Base-by-base conservation (phyloP, 2,113 vertebrate genomes). In the Henicopernis longicauda region DNA sequence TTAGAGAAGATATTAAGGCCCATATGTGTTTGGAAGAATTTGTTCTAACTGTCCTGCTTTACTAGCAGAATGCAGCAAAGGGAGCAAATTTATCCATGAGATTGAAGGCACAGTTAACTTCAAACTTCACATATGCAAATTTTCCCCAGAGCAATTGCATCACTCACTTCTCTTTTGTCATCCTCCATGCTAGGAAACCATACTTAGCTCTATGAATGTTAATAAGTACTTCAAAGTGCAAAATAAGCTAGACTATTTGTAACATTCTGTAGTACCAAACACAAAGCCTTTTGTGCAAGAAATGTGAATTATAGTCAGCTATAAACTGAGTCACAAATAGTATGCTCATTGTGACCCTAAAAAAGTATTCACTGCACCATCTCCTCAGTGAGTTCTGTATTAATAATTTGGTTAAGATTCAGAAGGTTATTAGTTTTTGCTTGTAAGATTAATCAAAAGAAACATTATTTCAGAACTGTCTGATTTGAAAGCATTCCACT, bases 301-400 rank as follows among this genome's bases (percentile, higher is more conserved):
- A 69, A 76, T 29, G 3, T 11, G 6, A 74, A 38, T 50, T 67
- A 50, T 3, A 55, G 45, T 40, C 23, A 72, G 7, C 40, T 69
- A 21, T 49, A 17, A 79, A 61, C 13, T 25, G 6, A 32, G n/a
- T 45, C 67, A 62, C 19, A 44, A 69, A 22, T 3, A 50, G 4
- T 1, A 20, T 8, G 2, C 17, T 79, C 32, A 27, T 31, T 71
- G 36, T 15, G 31, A 86, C 58, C 26, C 50, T 59, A 25, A 76
- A 67, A n/a, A 62, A 13, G 10, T 7, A 66, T 3, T 26, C 20
- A 34, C 27, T 38, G 6, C 26, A 71, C 4, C 5, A 25, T 7
- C 17, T 79, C 40, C 31, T 74, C 50, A 34, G 8, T 4, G 5
- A 0, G 0, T 50, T 26, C 59, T 45, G 18, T n/a, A 67, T 55